A percentile compares a stretch with the other conserved stretches of the same genome.
phyloP scores from a whole-genome alignment of 2,797 vertebrate genomes.

The Rhabdophis nuchalis region DNA sequence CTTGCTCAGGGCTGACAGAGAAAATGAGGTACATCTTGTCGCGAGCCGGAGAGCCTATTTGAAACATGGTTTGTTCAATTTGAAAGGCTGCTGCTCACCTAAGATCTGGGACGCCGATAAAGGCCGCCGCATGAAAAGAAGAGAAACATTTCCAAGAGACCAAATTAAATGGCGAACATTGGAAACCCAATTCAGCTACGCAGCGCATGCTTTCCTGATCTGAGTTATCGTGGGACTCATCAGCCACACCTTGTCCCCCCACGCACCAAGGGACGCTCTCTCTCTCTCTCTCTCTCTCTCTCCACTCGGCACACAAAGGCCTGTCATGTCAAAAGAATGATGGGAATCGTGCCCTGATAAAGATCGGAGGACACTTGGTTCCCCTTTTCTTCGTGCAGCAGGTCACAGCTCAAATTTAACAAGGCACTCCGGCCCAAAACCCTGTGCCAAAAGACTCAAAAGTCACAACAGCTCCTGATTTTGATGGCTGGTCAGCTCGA shows the following conservation, averaged over 20 bases:
- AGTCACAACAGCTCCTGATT: conserved; percentile 12
- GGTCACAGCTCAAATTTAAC: conserved; percentile 26
- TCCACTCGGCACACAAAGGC: conserved; percentile 66
- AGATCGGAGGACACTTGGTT: conserved; percentile 40
- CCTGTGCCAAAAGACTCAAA: conserved; percentile 22
- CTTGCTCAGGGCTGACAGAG: conserved; percentile 90
- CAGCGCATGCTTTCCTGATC: conserved; percentile 70
- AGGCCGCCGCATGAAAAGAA: conserved; percentile 70
- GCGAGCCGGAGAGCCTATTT: conserved; percentile 86
- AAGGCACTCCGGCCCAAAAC: conserved; percentile 42
- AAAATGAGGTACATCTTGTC: conserved; percentile 95
- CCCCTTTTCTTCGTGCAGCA: conserved; percentile 17
- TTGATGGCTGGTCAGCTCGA: neutral
- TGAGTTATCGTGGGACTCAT: conserved; percentile 69
- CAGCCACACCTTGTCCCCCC: conserved; percentile 73
- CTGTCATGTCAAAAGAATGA: conserved; percentile 44
- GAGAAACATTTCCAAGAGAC: conserved; percentile 74
- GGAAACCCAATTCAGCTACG: conserved; percentile 76
- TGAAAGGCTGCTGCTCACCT: conserved; percentile 83
- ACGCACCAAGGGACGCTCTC: conserved; percentile 42
- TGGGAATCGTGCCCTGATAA: conserved; percentile 28
- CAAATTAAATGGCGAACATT: conserved; percentile 89
- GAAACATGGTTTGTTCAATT: conserved; percentile 87
- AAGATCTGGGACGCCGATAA: conserved; percentile 83
- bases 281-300: conserved; percentile 40